Evolutionary conservation across 2,888 invertebrate species (phyloP), one percentile per base, ranked within the genome.

Genomic region (Pogonocherus hispidulus): DNA sequence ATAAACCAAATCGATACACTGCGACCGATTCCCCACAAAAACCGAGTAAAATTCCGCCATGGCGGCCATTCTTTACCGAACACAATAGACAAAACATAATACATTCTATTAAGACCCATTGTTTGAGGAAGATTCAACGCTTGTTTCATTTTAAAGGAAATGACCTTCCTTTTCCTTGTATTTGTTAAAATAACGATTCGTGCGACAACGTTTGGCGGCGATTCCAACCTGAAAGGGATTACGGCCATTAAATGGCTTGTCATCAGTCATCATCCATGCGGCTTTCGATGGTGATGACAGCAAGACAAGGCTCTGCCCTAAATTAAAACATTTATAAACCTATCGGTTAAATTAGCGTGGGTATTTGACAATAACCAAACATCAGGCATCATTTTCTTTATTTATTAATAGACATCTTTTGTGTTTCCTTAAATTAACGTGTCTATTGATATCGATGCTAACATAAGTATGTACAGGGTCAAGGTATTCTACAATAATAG

Each of bases 61-160:
- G 60, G 46, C 60, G 46, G 35, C 62, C 49, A 62, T 62, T 51
- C 62, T 46, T 62, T 32, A 18, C 16, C 20, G 32, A 51, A 51
- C 19, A 62, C 62, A 62, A 62, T 62, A 51, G 62, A 9, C 37
- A 14, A 44, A 22, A 51, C 62, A 62, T 62, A 51, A 62, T 62
- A 19, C 62, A 18, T 62, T 62, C 62, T 62, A 62, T 62, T 51
- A 62, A 35, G 19, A 27, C 51, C 62, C 51, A 51, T 62, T 62
- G 62, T 62, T 62, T 51, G 49, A 14, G 47, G 46, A 62, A 62
- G 62, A 51, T 62, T 62, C 51, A 62, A 14, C 60, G 47, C 47
- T 60, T 60, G 62, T 51, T 62, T 62, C 32, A 35, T 32, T 35
- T 51, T 35, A 51, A 32, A 23, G 62, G 62, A 62, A 62, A 51